A percentile compares a stretch with the other conserved stretches of the same genome.
Evolutionary conservation across 2,113 vertebrate species (phyloP).

Genomic region (Eurystomus gularis): DNA sequence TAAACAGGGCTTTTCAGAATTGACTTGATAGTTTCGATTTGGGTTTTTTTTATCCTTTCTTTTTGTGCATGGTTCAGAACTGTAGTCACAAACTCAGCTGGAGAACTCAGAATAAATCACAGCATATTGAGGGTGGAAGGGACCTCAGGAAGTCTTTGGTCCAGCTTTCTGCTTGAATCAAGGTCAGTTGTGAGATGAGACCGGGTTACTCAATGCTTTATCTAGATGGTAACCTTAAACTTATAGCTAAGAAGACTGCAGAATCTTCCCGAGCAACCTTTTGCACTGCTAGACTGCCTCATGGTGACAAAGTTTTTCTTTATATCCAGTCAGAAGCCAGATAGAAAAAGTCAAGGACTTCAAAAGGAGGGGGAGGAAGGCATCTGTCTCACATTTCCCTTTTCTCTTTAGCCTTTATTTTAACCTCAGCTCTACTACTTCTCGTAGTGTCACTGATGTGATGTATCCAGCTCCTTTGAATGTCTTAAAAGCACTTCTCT

Average conservation of each 20-base stretch:
- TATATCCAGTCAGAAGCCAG: neutral
- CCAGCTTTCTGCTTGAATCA: neutral
- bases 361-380: neutral
- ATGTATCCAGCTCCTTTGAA: neutral
- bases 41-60: neutral
- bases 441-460: neutral
- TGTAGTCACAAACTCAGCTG: neutral
- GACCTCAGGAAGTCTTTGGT: neutral
- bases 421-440: neutral
- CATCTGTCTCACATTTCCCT: neutral
- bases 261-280: neutral
- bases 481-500: neutral
- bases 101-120: neutral
- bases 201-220: neutral
- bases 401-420: neutral
- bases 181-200: neutral
- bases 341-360: neutral
- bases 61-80: neutral
- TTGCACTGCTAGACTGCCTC: neutral
- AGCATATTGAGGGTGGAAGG: neutral
- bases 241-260: fast-evolving
- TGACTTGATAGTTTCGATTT: neutral
- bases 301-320: neutral
- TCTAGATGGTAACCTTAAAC: neutral
- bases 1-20: neutral